Evolutionary conservation across 2,797 vertebrate species (phyloP).

Genomic region (Cirrhinus molitorella): DNA sequence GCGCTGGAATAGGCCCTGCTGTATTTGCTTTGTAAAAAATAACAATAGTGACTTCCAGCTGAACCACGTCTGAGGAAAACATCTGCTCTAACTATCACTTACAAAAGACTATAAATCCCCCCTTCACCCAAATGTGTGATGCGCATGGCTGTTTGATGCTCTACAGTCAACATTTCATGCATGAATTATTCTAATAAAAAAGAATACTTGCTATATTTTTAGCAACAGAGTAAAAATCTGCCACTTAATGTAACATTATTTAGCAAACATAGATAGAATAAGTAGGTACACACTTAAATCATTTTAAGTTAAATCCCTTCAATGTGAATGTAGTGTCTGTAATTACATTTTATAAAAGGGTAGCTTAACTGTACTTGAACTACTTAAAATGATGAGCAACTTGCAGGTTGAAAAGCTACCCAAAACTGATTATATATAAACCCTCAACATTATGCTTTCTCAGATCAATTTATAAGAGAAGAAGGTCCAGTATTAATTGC

Average conservation of each 20-base stretch:
- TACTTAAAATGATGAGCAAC: neutral
- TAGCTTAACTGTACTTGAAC: neutral
- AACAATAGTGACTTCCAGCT: constrained; percentile 48
- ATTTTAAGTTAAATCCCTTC: neutral
- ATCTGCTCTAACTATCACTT: constrained; percentile 43
- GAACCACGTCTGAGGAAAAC: constrained; percentile 35
- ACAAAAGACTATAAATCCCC: constrained; percentile 17
- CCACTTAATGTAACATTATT: neutral
- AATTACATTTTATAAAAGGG: neutral
- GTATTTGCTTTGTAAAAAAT: constrained; percentile 46
- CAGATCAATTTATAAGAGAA: neutral
- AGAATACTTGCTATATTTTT: too few species aligned
- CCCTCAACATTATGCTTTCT: neutral
- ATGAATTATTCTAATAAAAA: neutral
- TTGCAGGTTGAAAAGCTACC: neutral
- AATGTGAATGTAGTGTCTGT: neutral
- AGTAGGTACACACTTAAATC: neutral
- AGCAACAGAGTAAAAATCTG: neutral
- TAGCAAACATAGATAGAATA: neutral
- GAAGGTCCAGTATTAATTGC: constrained; percentile 7
- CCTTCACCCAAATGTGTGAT: neutral
- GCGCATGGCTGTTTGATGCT: neutral
- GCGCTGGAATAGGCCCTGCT: constrained; percentile 16
- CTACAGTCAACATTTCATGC: neutral
- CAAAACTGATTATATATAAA: neutral